Evolutionary conservation across 2,113 vertebrate species (phyloP), one percentile per base, ranked within the genome.

Genomic region (Ctenodactylus gundi): DNA sequence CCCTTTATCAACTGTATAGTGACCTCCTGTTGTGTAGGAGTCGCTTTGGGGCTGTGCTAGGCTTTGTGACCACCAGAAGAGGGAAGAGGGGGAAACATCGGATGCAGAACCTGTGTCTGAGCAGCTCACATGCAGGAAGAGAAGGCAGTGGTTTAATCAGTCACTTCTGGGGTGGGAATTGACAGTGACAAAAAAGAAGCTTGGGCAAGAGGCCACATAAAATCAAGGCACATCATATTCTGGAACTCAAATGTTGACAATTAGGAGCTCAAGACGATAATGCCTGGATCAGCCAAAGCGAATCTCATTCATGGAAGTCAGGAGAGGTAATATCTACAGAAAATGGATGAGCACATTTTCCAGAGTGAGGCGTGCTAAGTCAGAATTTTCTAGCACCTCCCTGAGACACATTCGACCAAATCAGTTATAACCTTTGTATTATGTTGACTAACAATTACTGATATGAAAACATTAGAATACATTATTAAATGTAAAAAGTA

Each of bases 131-230:
- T 23, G 9, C 31, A 57, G 11, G 75, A 17, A 72, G 8, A 34
- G 44, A 58, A 76, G 86, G 83, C 18, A 21, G 36, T 76, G 49
- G n/a, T 55, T 3, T 21, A 27, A 39, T 80, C 44, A 25, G 29
- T 60, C 6, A 11, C 44, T 4, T 55, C 62, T 7, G 0, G 3
- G 21, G 55, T 55, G 67, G 90, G 46, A 80, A 90, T 0, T 1
- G 67, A 25, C 44, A 9, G 27, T 4, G 62, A 67, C 51, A 0
- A 41, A n/a, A 64, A 29, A 60, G 76, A 81, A 25, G 18, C 4
- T 2, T 1, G 0, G 21, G n/a, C 39, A 12, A 27, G 34, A 25
- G 4, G 6, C 18, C 14, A 3, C 36, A n/a, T 55, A 36, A 41
- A n/a, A 10, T 44, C 41, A n/a, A 25, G 55, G 62, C 3, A 14